Base-by-base conservation (phyloP, 1,140 invertebrate species). In the Proctacanthus coquilletti region DNA sequence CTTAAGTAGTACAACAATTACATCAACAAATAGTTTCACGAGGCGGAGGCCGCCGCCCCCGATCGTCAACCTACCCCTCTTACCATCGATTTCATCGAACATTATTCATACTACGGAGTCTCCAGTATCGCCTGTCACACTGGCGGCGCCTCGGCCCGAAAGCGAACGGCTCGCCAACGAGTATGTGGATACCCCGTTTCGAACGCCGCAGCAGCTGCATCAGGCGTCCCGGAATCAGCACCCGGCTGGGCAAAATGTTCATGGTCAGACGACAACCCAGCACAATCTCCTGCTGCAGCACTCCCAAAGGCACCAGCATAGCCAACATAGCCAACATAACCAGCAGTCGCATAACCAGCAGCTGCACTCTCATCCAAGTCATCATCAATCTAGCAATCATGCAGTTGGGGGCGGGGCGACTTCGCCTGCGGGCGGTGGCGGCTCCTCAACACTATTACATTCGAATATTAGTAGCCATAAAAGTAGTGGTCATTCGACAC, bases 131-230 rank as follows among this genome's bases (percentile, higher is more conserved):
- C 50, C 56, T 42, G 56, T 60, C 56, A 77, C 77, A 43, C 69
- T 84, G 51, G 65, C 72, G 46, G 70, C 74, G 52, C 83, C 82
- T 32, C 66, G 81, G 47, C 81, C 82, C 25, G 77, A 82, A 53
- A 71, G 67, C 51, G 79, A 84, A 57, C 66, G 83, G 44, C 68
- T 73, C 49, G 72, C 71, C 54, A 88, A 87, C 68, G 80, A 84
- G 52, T 87, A 87, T 66, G 81, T 86, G 54, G 84, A 88, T 52
- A 80, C 81, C 40, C 83, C 84, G 45, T 69, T 80, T 44, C 53
- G 65, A 48, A 47, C 61, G 50, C 42, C 46, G 42, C 14, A 10
- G 36, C 15, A 46, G 23, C 49, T 53, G 40, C 55, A 55, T 38
- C 52, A 57, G 45, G 50, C 50, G 36, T 50, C 49, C 34, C 53